Evolutionary conservation across 92 coral and sea anemone genomes (phyloP).

Genomic region (Plumapathes pennacea): DNA sequence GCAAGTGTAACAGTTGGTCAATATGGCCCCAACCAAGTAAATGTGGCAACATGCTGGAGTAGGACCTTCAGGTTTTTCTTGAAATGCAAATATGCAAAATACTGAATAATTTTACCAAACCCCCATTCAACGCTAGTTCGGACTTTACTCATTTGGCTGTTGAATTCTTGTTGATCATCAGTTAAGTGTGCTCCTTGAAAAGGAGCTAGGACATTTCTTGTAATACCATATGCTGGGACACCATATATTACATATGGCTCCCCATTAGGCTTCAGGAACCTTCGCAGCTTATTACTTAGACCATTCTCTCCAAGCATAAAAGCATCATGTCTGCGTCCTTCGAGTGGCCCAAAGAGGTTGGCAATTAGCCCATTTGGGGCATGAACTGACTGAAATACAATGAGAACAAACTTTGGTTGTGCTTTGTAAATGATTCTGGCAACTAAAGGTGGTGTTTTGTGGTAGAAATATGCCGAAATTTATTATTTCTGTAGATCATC

Average conservation of each 20-base stretch:
- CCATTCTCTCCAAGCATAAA: slow-evolving; percentile 48
- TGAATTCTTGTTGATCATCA: slow-evolving; percentile 27
- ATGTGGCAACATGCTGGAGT: slow-evolving; percentile 38
- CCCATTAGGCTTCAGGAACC: slow-evolving; percentile 18
- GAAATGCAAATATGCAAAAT: slow-evolving; percentile 20
- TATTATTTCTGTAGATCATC: too few relatives aligned
- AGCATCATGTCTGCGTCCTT: slow-evolving; percentile 49
- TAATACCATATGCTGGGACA: slow-evolving; percentile 51
- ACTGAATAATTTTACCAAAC: slow-evolving; percentile 28
- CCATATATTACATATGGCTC: slow-evolving; percentile 52
- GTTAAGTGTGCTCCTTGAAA: slow-evolving; percentile 20
- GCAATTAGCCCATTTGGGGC: slow-evolving; percentile 56
- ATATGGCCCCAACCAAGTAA: slow-evolving; percentile 24
- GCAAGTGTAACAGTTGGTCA: slow-evolving; percentile 36
- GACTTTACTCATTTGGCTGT: slow-evolving; percentile 23
- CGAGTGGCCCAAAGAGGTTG: slow-evolving; percentile 46
- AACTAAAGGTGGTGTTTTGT: too few relatives aligned
- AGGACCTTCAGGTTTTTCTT: slow-evolving; percentile 24
- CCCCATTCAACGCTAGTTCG: slow-evolving; percentile 46
- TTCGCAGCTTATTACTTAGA: slow-evolving; percentile 7
- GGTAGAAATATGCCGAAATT: too few relatives aligned
- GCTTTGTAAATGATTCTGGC: too few relatives aligned
- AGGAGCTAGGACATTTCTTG: slow-evolving; percentile 29
- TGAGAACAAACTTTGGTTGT: too few relatives aligned
- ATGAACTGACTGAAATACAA: slow-evolving; percentile 27